Base-by-base conservation (phyloP, 2,888 invertebrate species). In the Ceraclea dissimilis region DNA sequence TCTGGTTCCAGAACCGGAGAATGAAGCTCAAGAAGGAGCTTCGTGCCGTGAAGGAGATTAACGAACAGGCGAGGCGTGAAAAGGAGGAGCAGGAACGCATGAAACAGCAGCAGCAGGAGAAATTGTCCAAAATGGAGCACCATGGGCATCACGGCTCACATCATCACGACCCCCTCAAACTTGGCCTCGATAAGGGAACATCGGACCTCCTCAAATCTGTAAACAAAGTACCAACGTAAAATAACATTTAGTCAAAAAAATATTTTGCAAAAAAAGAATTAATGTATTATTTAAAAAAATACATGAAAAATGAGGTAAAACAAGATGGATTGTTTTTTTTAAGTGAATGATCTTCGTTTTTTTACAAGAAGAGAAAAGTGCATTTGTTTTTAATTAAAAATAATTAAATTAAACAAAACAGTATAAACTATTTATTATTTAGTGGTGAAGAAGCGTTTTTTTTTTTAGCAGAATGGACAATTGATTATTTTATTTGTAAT, bases 21-120 rank as follows among this genome's bases (percentile, higher is more conserved):
- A 95, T 95, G 95, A 95, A 95, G 73, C 81, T 93, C 77, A 95
- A 95, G 82, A 95, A 95, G 69, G 96, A 96, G 72, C 79, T 95
- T 66, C 82, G 95, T 67, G 93, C 93, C 50, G 92, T 94, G 52
- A 93, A 94, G 70, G 94, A 94, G 77, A 93, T 93, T 68, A 93
- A 93, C 79, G 93, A 93, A 70, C 93, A 93, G 71, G 93, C 93
- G 62, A 83, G 93, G 67, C 82, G 92, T 64, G 93, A 93, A 69
- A 80, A 92, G 54, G 93, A 93, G 71, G 92, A 93, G 70, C 92
- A 93, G 71, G 92, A 93, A 67, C 80, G 91, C 73, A 88, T 90
- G 83, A 92, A 92, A 73, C 90, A 90, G 68, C 91, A 92, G 74
- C 89, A 91, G 70, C 87, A 88, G 66, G 88, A 90, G 74, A 89